Conservation (phyloP, 1,140 invertebrate genomes). For the Euborellia annulipes region DNA sequence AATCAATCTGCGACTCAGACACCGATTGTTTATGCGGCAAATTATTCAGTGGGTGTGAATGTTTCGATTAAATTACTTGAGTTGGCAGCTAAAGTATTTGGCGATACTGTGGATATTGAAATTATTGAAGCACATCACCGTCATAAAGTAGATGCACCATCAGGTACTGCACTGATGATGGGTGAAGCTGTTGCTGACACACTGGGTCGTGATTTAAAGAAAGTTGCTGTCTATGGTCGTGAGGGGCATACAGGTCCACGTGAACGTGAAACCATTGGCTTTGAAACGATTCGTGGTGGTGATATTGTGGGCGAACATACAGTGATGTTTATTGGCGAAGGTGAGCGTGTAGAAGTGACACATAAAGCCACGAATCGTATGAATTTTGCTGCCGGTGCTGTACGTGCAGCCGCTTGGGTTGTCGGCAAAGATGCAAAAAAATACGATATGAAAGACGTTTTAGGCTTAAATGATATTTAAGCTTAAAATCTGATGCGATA, state of each 20-base stretch:
- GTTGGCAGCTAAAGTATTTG: background rate
- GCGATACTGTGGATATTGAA: background rate
- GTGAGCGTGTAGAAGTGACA: background rate
- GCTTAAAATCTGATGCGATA: no score
- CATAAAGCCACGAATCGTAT: background rate
- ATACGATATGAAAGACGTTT: no score
- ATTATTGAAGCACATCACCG: background rate
- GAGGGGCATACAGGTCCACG: no score
- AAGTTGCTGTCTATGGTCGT: no score
- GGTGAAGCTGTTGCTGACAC: background rate
- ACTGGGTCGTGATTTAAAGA: no score
- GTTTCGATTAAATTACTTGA: background rate
- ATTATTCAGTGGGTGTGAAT: background rate
- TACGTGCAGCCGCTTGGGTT: background rate
- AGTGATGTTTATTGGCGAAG: background rate
- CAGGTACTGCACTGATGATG: slow-evolving; percentile 1
- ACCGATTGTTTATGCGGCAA: background rate
- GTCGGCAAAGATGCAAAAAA: no score
- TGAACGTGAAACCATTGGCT: no score
- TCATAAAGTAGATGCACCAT: slow-evolving; percentile 1
- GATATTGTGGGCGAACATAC: background rate
- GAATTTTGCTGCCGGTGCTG: background rate
- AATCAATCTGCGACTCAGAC: no score
- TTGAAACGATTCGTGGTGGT: no score
- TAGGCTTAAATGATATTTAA: no score